These are phyloP conservation scores for Vulpes vulpes DNA, from an alignment of 2,113 vertebrate genomes.

Conservation along the genomic window DNA sequence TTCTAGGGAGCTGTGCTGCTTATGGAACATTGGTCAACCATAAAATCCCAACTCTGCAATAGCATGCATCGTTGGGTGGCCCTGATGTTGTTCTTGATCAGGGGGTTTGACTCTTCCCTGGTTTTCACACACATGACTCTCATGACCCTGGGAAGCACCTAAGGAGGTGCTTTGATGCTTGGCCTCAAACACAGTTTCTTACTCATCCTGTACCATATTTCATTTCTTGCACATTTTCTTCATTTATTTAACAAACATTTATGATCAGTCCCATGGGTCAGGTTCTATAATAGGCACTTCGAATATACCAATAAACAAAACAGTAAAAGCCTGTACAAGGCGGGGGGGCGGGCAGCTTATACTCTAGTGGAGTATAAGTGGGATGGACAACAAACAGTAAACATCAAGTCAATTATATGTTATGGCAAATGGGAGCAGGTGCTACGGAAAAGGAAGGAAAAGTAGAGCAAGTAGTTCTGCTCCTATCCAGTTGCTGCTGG, in stretches of 20 bases:
- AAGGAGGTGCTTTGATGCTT: background rate
- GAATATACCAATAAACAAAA: background rate
- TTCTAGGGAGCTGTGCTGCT: background rate
- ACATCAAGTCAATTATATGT: background rate
- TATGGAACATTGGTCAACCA: background rate
- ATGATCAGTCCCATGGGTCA: background rate
- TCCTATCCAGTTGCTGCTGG: too few species aligned
- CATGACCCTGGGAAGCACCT: background rate
- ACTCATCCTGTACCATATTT: background rate
- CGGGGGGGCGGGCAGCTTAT: accelerated
- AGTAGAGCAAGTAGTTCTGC: accelerated
- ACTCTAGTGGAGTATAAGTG: background rate
- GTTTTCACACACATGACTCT: background rate
- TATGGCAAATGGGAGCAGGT: accelerated
- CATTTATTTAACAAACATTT: background rate
- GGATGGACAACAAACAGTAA: background rate
- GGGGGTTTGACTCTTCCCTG: background rate
- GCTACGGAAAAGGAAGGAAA: background rate
- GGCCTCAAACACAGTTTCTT: background rate
- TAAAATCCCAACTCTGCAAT: background rate
- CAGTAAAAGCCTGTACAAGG: background rate
- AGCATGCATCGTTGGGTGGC: background rate
- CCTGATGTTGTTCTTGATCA: background rate
- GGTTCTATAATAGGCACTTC: background rate
- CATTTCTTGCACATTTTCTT: background rate